phyloP scores from a whole-genome alignment of 2,113 vertebrate genomes.

The Tachuris rubrigastra region DNA sequence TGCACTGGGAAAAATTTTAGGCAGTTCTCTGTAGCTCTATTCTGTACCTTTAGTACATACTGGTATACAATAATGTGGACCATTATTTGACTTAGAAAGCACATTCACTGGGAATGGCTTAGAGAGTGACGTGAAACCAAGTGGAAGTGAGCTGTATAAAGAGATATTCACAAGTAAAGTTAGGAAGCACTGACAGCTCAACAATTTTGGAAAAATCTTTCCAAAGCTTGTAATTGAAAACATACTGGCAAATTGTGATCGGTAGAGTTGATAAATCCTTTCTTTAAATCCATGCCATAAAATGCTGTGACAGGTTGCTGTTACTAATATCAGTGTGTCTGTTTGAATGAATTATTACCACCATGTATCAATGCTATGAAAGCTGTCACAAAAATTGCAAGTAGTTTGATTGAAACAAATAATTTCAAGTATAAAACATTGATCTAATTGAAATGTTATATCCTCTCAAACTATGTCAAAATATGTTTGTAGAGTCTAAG shows the following conservation, averaged over 20 bases:
- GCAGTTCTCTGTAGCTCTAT: not conserved
- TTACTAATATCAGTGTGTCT: not conserved
- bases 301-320: not conserved
- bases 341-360: not conserved
- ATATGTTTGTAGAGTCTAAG: not conserved
- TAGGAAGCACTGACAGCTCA: not conserved
- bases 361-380: not conserved
- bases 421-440: not conserved
- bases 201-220: not conserved
- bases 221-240: not conserved
- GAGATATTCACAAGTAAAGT: not conserved
- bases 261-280: not conserved
- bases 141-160: not conserved
- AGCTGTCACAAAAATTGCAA: not conserved
- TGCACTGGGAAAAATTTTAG: not conserved
- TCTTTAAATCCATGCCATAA: not conserved
- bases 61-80: not conserved
- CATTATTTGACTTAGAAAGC: not conserved
- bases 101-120: not conserved
- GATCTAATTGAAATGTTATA: not conserved
- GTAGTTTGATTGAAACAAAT: not conserved
- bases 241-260: not conserved
- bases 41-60: not conserved
- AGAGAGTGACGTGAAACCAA: not conserved
- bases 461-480: not conserved